Percentiles rank a stretch among this genome's conserved stretches.
Evolutionary conservation across 2,888 invertebrate species (phyloP).

Genomic region (Trimorus sp.): DNA sequence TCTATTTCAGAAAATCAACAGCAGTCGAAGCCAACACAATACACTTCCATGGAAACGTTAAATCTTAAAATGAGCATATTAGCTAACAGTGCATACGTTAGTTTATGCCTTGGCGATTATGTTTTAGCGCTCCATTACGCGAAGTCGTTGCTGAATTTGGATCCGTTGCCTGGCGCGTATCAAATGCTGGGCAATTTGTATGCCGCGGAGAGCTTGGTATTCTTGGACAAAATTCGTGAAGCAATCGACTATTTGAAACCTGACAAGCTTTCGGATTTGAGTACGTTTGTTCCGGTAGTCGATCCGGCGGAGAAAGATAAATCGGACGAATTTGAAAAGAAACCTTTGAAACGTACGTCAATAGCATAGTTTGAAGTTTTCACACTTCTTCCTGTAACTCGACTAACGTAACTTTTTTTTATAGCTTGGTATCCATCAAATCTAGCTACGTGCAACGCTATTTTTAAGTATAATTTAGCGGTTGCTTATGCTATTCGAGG

Average conservation of each 20-base stretch:
- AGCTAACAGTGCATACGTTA: slow-evolving; percentile 91
- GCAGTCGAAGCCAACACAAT: slow-evolving; percentile 69
- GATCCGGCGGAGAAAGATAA: slow-evolving; percentile 80
- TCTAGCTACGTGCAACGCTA: slow-evolving; percentile 86
- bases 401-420: slow-evolving; percentile 40
- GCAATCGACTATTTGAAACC: slow-evolving; percentile 92
- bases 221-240: slow-evolving; percentile 91
- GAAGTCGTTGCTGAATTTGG: slow-evolving; percentile 87
- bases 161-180: slow-evolving; percentile 88
- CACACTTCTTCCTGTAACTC: background rate
- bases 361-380: too few relatives aligned
- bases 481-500: slow-evolving; percentile 89
- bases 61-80: slow-evolving; percentile 85
- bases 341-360: slow-evolving; percentile 72
- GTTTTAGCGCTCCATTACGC: slow-evolving; percentile 90
- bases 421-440: slow-evolving; percentile 86
- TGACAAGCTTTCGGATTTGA: slow-evolving; percentile 85
- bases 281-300: slow-evolving; percentile 78
- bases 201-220: slow-evolving; percentile 92
- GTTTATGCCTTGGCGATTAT: slow-evolving; percentile 92
- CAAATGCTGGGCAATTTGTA: slow-evolving; percentile 93
- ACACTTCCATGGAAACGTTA: slow-evolving; percentile 72
- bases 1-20: slow-evolving; percentile 67
- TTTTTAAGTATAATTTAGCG: slow-evolving; percentile 90
- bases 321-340: slow-evolving; percentile 78